phyloP scores from a whole-genome alignment of 2,888 invertebrate species.

The Drosophila mimetica region DNA sequence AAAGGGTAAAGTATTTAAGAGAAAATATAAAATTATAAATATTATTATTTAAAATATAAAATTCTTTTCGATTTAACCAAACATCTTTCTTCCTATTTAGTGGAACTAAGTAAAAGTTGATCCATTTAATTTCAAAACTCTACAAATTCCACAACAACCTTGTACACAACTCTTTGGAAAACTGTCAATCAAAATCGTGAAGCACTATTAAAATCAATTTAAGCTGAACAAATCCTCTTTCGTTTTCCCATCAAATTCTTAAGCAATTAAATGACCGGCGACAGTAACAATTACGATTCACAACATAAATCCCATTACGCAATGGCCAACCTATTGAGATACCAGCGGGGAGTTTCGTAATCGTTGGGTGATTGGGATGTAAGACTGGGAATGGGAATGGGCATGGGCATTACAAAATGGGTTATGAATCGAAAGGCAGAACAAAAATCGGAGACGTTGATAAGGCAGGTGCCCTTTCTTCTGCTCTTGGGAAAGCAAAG shows the following conservation, averaged over 20 bases:
- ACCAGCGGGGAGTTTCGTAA: constrained; percentile 32
- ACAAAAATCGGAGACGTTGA: constrained; percentile 11
- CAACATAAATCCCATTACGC: constrained; percentile 17
- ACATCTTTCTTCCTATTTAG: too few relatives aligned
- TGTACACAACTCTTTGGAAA: neutral
- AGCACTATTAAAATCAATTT: constrained; percentile 12
- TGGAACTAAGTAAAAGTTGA: too few relatives aligned
- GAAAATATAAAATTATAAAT: too few relatives aligned
- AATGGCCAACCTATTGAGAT: constrained; percentile 27
- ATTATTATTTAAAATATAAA: too few relatives aligned
- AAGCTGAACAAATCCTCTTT: constrained; percentile 27
- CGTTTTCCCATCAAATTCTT: constrained; percentile 8
- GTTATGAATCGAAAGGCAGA: neutral
- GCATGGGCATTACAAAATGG: neutral
- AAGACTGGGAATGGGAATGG: neutral
- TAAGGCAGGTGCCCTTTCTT: constrained; percentile 35
- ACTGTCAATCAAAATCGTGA: constrained; percentile 12
- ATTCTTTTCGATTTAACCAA: too few relatives aligned
- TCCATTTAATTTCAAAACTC: too few relatives aligned
- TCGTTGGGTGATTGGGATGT: constrained; percentile 5
- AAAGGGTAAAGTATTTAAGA: too few relatives aligned
- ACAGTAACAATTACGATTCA: constrained; percentile 18
- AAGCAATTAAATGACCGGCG: constrained; percentile 28
- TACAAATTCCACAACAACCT: too few relatives aligned
- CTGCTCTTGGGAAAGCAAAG: constrained; percentile 16